phyloP scores from a whole-genome alignment of 1,140 invertebrate genomes.

The Augochlora pura region DNA sequence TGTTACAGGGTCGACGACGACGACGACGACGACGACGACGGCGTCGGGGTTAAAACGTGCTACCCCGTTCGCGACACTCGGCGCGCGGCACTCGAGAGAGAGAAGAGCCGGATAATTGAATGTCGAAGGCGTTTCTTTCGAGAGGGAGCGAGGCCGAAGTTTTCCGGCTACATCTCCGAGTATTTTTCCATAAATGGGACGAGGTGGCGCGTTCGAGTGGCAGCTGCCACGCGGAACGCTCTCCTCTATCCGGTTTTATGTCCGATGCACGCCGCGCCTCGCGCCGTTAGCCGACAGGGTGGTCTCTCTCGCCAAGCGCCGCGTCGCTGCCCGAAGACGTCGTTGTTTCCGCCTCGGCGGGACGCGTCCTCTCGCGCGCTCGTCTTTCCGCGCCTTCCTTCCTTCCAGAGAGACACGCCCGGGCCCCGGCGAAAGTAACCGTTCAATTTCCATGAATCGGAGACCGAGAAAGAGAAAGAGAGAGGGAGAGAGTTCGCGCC shows the following conservation, averaged over 20 bases:
- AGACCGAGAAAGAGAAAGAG: too few relatives aligned
- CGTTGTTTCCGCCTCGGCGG: background rate
- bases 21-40: background rate
- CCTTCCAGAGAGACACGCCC: too few relatives aligned
- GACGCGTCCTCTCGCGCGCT: background rate
- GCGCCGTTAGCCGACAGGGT: constrained; percentile 54
- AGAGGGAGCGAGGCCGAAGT: constrained; percentile 13
- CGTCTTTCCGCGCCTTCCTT: too few relatives aligned
- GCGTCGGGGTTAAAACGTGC: constrained; percentile 11
- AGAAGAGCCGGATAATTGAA: constrained; percentile 47
- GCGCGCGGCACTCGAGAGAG: constrained; percentile 19
- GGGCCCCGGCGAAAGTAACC: too few relatives aligned
- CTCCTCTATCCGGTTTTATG: constrained; percentile 60
- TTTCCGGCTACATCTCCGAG: constrained; percentile 34
- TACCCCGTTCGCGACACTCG: constrained; percentile 17
- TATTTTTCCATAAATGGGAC: constrained; percentile 37
- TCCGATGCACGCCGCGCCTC: constrained; percentile 64
- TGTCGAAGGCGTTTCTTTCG: constrained; percentile 45
- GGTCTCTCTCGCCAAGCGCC: constrained; percentile 34
- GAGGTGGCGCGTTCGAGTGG: constrained; percentile 63
- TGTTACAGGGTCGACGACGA: constrained; percentile 1
- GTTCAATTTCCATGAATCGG: too few relatives aligned
- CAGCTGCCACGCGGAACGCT: constrained; percentile 66
- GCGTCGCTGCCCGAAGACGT: constrained; percentile 44
- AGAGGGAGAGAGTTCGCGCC: too few relatives aligned